Percentiles rank a stretch among this genome's conserved stretches.
phyloP scores from a whole-genome alignment of 2,797 vertebrate genomes.

The Characodon lateralis region DNA sequence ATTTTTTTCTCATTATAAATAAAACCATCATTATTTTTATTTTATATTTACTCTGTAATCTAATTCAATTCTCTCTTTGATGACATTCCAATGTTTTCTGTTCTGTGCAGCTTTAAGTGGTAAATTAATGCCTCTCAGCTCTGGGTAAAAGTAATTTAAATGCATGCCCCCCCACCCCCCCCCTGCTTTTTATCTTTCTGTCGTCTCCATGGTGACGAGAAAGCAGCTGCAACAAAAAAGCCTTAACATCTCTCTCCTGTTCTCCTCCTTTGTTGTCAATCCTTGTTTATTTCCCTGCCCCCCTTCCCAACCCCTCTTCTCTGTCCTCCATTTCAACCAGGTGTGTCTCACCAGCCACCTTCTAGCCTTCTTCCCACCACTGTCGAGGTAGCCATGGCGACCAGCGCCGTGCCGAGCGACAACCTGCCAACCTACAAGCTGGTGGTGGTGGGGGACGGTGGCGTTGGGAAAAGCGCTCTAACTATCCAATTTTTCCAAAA shows the following conservation, averaged over 20 bases:
- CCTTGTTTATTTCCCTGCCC: background rate
- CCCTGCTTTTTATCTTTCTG: slow-evolving; percentile 7
- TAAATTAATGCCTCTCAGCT: slow-evolving; percentile 6
- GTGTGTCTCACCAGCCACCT: slow-evolving; percentile 56
- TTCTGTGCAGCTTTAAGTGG: background rate
- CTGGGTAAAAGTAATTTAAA: background rate
- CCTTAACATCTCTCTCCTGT: slow-evolving; percentile 34
- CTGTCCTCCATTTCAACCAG: slow-evolving; percentile 42
- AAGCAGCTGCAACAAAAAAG: slow-evolving; percentile 42
- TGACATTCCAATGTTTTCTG: too few relatives aligned
- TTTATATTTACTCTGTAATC: too few relatives aligned
- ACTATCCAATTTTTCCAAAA: slow-evolving; percentile 99
- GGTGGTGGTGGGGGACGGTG: slow-evolving; percentile 97
- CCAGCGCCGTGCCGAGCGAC: slow-evolving; percentile 95
- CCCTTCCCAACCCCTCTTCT: slow-evolving; percentile 4
- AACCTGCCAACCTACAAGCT: slow-evolving; percentile 98
- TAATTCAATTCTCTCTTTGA: too few relatives aligned
- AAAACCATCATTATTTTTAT: too few relatives aligned
- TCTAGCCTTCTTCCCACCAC: slow-evolving; percentile 54
- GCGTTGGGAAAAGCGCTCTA: slow-evolving; percentile 96
- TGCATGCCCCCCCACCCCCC: background rate
- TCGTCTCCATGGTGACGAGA: slow-evolving; percentile 60
- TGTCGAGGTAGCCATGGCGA: slow-evolving; percentile 86
- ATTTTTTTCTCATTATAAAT: too few relatives aligned
- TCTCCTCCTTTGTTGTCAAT: slow-evolving; percentile 21